Evolutionary conservation across 1,140 invertebrate species (phyloP).

Genomic region (Macrocentrus cingulum): DNA sequence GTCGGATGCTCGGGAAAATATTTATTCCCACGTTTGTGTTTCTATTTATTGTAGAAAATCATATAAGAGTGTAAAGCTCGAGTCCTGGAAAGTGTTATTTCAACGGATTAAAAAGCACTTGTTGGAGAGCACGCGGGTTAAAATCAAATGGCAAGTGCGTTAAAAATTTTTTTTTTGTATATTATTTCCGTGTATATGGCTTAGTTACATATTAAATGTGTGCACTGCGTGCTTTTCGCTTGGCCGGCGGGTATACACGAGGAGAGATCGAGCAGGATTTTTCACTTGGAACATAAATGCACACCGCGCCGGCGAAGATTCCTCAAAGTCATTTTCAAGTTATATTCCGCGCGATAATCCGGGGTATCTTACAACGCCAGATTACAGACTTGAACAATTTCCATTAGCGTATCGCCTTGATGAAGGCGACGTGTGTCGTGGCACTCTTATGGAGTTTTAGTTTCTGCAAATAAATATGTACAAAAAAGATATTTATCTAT

Average conservation of each 20-base stretch:
- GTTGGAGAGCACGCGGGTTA: constrained; percentile 1
- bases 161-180: constrained; percentile 1
- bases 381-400: constrained; percentile 21
- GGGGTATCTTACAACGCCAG: neutral
- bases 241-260: constrained; percentile 25
- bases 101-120: constrained; percentile 22
- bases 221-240: constrained; percentile 15
- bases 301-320: constrained; percentile 3
- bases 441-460: neutral
- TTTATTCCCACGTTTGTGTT: constrained; percentile 23
- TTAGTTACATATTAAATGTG: neutral
- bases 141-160: neutral
- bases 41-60: constrained; percentile 11
- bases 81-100: constrained; percentile 22
- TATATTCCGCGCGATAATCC: constrained; percentile 21
- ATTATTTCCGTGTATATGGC: neutral
- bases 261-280: constrained; percentile 24
- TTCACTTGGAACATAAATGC: constrained; percentile 4
- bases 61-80: neutral
- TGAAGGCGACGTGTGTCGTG: neutral
- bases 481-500: neutral
- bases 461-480: neutral
- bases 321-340: constrained; percentile 3
- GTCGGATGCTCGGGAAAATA: constrained; percentile 9
- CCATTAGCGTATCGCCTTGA: constrained; percentile 25